Evolutionary conservation across 2,888 invertebrate genomes (phyloP).

Genomic region (Lissonota sp.): DNA sequence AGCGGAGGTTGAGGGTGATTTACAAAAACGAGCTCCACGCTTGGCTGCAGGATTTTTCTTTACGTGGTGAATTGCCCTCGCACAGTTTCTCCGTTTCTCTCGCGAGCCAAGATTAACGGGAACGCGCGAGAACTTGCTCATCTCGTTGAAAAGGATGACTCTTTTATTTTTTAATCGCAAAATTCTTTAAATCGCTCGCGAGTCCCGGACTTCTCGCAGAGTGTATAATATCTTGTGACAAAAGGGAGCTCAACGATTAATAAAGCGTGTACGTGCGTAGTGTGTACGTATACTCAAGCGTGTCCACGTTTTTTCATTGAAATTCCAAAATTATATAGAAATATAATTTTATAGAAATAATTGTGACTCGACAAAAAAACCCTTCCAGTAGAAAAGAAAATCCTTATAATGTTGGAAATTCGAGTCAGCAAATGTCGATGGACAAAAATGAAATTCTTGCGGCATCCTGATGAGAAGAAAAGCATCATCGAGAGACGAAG

Average conservation of each 20-base stretch:
- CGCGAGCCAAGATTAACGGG: constrained; percentile 60
- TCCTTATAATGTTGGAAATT: no score
- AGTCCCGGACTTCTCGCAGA: not conserved
- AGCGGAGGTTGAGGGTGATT: constrained; percentile 50
- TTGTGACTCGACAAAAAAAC: constrained; percentile 51
- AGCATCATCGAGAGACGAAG: constrained; percentile 37
- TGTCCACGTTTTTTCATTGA: no score
- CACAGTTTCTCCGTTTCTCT: constrained; percentile 61
- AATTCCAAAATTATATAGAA: no score
- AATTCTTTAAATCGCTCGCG: constrained; percentile 39
- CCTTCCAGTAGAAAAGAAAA: no score
- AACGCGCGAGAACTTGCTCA: not conserved
- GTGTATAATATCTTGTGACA: not conserved
- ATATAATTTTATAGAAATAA: no score
- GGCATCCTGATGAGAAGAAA: no score
- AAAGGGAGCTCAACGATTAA: not conserved
- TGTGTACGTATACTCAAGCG: no score
- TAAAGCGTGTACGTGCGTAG: no score
- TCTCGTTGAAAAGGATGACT: constrained; percentile 38
- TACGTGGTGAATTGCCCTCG: constrained; percentile 25
- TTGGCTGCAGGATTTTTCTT: constrained; percentile 37
- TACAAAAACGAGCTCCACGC: constrained; percentile 57
- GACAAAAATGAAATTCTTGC: no score
- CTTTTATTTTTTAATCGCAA: constrained; percentile 30
- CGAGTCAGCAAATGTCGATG: no score